A percentile compares a stretch with the other conserved stretches of the same genome.
These are phyloP conservation scores for Ciconia stormi DNA, from an alignment of 2,113 vertebrate genomes.

Conservation along the genomic window DNA sequence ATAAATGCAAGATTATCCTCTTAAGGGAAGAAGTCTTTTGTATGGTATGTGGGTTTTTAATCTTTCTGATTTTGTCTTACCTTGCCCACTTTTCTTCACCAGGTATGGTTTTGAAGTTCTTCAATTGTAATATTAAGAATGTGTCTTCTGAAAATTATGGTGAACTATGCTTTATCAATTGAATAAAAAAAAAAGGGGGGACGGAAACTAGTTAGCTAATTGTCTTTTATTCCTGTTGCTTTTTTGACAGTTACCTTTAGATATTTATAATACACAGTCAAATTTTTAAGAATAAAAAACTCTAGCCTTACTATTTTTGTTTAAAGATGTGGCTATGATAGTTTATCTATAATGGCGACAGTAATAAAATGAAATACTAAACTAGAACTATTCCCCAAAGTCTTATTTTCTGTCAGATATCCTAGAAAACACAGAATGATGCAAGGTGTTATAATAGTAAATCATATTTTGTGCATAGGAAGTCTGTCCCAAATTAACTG, in stretches of 20 bases:
- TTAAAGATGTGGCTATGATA: neutral
- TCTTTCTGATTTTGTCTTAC: neutral
- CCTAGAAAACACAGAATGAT: neutral
- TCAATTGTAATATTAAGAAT: neutral
- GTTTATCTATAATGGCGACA: neutral
- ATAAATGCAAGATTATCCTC: neutral
- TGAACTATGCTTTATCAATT: neutral
- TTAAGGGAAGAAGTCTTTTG: neutral
- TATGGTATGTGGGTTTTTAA: neutral
- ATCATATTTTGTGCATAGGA: neutral
- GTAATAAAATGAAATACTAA: neutral
- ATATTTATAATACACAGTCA: neutral
- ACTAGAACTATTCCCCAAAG: neutral
- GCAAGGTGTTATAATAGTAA: neutral
- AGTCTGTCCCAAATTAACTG: neutral
- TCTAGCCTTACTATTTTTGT: neutral
- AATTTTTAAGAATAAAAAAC: neutral
- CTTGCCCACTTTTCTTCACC: neutral
- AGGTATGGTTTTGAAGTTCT: neutral
- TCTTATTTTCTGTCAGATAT: neutral
- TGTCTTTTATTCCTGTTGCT: neutral
- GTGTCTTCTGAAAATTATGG: neutral
- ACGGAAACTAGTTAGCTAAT: neutral
- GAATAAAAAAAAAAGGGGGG: neutral
- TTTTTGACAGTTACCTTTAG: neutral